Evolutionary conservation across 2,797 vertebrate genomes (phyloP).

Genomic region (Amniataba percoides): DNA sequence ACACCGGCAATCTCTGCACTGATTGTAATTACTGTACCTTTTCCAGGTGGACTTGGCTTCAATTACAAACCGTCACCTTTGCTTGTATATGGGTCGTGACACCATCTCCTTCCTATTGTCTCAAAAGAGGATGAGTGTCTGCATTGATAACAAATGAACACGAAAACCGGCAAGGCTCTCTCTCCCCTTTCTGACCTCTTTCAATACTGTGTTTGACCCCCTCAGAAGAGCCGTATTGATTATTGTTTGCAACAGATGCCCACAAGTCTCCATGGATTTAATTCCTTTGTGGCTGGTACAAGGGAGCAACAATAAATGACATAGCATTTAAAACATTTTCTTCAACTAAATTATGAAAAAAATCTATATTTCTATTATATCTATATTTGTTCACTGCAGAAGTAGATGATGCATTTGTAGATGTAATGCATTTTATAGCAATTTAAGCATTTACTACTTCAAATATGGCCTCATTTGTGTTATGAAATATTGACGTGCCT

Average conservation of each 20-base stretch:
- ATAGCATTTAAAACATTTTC: conserved; percentile 10
- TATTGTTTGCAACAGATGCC: conserved; percentile 52
- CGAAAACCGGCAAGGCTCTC: conserved; percentile 49
- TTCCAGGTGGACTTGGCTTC: conserved; percentile 60
- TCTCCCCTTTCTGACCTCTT: conserved; percentile 35
- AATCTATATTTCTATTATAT: conserved; percentile 14
- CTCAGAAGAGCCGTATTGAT: conserved; percentile 64
- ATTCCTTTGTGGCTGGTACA: conserved; percentile 8
- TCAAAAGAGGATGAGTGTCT: conserved; percentile 53
- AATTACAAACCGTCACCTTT: conserved; percentile 67
- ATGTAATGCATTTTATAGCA: conserved; percentile 7
- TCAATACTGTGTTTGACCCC: conserved; percentile 62
- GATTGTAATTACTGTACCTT: conserved; percentile 77
- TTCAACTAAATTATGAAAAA: conserved; percentile 8
- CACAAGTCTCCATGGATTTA: conserved; percentile 39
- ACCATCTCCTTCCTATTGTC: conserved; percentile 64
- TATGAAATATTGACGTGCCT: conserved; percentile 6
- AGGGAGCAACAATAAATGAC: conserved; percentile 28
- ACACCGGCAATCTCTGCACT: conserved; percentile 30
- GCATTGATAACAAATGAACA: conserved; percentile 52
- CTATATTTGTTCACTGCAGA: not conserved
- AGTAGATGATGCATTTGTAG: too few species aligned
- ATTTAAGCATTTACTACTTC: conserved; percentile 12
- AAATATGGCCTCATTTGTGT: conserved; percentile 33
- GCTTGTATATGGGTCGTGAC: conserved; percentile 54